Evolutionary conservation across 2,888 invertebrate species (phyloP), one percentile per base, ranked within the genome.

Genomic region (Xestobium rufovillosum): DNA sequence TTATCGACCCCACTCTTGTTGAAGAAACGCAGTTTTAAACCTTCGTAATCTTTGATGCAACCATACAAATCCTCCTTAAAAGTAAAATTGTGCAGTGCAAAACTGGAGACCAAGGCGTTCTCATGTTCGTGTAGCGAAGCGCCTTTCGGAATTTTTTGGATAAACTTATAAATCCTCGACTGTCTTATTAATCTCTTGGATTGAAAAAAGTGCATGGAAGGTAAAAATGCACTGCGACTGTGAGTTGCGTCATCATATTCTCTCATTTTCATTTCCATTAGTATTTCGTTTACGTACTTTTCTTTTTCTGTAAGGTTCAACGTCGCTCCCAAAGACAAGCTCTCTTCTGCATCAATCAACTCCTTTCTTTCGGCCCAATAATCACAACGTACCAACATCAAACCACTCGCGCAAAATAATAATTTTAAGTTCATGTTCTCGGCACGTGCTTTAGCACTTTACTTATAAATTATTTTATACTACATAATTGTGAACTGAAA

Each of bases 141-240:
- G 3, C 83, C 88, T 64, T 88, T 88, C 0, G 88, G 88, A 70
- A 88, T 72, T 19, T 62, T 62, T 42, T 71, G 67, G 8, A 88
- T 73, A 4, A 84, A 68, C 45, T 73, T 61, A 52, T 78, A 86
- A 0, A 86, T 76, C 43, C 75, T 68, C 0, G 84, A 83, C 0
- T 67, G 44, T 2, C 72, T 67, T 31, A 87, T 80, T 10, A 66
- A 57, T 1, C 69, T 53, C 50, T 73, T 73, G 2, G 76, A 75
- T 1, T 66, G 56, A 52, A 85, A 76, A 50, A 80, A 80, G 55
- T 82, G 82, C 14, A 68, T 67, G 0, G 80, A 72, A 2, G 83
- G 77, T 27, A 76, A 70, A 56, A 77, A 85, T 13, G 38, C 37
- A 1, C 45, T 41, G 6, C 52, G 50, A 35, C 59, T 49, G 9